Conservation (phyloP, 2,888 invertebrate species). For the Leptothorax acervorum region DNA sequence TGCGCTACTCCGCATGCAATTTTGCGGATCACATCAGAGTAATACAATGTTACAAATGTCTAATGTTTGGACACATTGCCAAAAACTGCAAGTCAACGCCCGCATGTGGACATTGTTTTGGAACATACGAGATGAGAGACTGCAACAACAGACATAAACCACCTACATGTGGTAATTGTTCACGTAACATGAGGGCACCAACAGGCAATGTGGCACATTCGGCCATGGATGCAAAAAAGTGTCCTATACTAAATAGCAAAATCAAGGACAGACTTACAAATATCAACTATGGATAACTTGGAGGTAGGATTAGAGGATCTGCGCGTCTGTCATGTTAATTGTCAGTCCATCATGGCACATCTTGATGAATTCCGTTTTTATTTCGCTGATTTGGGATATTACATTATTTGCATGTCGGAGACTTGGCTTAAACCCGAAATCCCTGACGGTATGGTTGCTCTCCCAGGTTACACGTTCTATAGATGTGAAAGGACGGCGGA, state of each 20-base stretch:
- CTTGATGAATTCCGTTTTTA: background rate
- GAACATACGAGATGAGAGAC: background rate
- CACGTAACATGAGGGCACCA: no score
- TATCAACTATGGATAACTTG: background rate
- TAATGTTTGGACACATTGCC: background rate
- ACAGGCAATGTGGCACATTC: no score
- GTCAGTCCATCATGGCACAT: background rate
- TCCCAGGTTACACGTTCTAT: background rate
- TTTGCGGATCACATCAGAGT: background rate
- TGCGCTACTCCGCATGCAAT: background rate
- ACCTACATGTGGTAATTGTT: background rate
- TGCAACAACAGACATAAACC: background rate
- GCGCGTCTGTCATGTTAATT: background rate
- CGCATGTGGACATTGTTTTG: background rate
- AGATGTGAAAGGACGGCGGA: background rate
- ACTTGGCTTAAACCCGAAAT: background rate
- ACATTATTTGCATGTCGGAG: slow-evolving; percentile 2
- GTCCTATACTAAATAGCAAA: background rate
- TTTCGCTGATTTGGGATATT: background rate
- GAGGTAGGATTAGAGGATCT: background rate
- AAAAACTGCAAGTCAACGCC: background rate
- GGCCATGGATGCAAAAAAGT: background rate
- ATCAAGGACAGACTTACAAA: background rate
- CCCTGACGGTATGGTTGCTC: background rate
- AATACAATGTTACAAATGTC: background rate